These are phyloP conservation scores for Collichthys lucidus DNA, from an alignment of 2,113 vertebrate genomes.

Conservation along the genomic window DNA sequence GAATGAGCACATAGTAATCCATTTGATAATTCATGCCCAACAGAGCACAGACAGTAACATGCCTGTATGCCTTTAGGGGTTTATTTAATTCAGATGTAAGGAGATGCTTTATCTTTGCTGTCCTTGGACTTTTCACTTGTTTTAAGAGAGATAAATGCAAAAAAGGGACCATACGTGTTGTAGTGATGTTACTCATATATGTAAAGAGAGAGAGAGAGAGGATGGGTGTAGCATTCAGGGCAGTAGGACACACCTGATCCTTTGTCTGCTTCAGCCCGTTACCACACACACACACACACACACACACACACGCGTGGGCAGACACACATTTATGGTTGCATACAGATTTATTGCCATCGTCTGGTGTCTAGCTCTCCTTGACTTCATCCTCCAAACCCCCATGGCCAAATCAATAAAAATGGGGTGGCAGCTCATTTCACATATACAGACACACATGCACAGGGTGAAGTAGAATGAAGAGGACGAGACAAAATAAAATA, in stretches of 20 bases:
- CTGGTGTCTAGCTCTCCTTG: constrained; percentile 55
- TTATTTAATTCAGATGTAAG: constrained; percentile 17
- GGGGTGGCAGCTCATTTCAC: constrained; percentile 59
- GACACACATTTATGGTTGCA: constrained; percentile 22
- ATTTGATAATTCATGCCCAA: constrained; percentile 25
- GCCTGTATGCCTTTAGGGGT: constrained; percentile 1
- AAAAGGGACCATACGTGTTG: not conserved
- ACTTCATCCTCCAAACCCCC: constrained; percentile 54
- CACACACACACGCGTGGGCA: not conserved
- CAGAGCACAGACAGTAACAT: constrained; percentile 6
- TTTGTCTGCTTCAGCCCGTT: constrained; percentile 43
- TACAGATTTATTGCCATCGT: constrained; percentile 65
- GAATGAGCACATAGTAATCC: constrained; percentile 17
- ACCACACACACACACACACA: constrained; percentile 14
- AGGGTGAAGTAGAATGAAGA: not conserved
- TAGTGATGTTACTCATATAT: not conserved
- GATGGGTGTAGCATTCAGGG: constrained; percentile 20
- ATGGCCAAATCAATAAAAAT: constrained; percentile 70
- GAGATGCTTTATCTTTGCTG: not conserved
- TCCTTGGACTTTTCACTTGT: not conserved
- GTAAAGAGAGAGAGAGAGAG: not conserved
- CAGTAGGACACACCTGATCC: constrained; percentile 57
- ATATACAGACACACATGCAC: constrained; percentile 18
- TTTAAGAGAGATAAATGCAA: not conserved
- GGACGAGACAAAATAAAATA: not conserved